Conservation (phyloP, 2,113 vertebrate genomes). For the Corythoichthys haematopterus region DNA sequence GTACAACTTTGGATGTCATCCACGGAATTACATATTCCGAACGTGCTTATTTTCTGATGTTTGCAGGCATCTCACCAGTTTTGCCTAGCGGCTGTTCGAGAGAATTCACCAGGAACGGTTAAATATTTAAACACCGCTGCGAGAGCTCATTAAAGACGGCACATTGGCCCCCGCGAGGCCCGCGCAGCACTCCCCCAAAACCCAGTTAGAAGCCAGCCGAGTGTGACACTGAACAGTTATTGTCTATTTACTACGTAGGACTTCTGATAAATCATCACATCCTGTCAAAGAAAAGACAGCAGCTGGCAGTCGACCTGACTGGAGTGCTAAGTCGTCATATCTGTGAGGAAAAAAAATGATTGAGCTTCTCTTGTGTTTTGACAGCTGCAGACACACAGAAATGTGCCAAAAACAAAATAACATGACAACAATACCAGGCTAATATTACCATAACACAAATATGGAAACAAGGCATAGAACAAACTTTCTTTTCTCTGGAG, state of each 20-base stretch:
- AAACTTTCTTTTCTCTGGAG: conserved; percentile 64
- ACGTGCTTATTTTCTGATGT: conserved; percentile 57
- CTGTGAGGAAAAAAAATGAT: conserved; percentile 48
- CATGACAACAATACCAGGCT: conserved; percentile 59
- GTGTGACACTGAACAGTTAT: conserved; percentile 75
- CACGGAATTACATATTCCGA: conserved; percentile 49
- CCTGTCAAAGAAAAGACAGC: conserved; percentile 65
- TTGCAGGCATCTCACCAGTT: conserved; percentile 52
- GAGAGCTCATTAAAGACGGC: conserved; percentile 76
- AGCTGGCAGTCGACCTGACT: conserved; percentile 54
- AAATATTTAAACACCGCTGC: conserved; percentile 78
- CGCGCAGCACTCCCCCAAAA: conserved; percentile 56
- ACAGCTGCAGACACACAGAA: conserved; percentile 59
- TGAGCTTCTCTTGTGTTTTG: conserved; percentile 61
- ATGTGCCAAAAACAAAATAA: conserved; percentile 57
- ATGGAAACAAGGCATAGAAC: conserved; percentile 60
- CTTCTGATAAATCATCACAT: conserved; percentile 70
- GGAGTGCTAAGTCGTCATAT: conserved; percentile 56
- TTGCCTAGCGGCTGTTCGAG: conserved; percentile 65
- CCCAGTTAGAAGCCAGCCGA: conserved; percentile 68
- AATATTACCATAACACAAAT: conserved; percentile 62
- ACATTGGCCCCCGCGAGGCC: conserved; percentile 61
- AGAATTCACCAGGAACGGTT: conserved; percentile 71
- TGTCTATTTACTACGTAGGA: conserved; percentile 66
- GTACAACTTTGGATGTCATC: neutral